Evolutionary conservation across 2,888 invertebrate species (phyloP), one percentile per base, ranked within the genome.

Genomic region (Drosophila melanosoma): DNA sequence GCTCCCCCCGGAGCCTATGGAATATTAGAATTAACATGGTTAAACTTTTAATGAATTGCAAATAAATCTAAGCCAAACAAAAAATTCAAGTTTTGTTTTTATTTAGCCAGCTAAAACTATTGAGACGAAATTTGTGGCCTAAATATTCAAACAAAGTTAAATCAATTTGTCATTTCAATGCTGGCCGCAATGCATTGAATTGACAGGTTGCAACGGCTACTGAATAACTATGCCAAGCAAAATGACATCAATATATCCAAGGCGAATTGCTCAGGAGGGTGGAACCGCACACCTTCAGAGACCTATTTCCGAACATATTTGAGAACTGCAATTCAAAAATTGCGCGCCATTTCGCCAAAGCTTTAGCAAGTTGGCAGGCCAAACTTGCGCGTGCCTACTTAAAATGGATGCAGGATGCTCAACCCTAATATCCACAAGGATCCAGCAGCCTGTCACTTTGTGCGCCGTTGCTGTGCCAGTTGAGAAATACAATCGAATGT

Each of bases 401-500:
- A 29, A 59, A 52, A 33, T 29, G 40, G 57, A 29, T 35, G 58
- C 52, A 51, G 67, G 82, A 66, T 76, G 85, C 79, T 72, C 79
- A 81, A 84, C 81, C 84, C 81, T 64, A 74, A 70, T 48, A 53
- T 64, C 69, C 40, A 59, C 69, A 66, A 79, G 84, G 79, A 80
- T 75, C 81, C 85, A 86, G 88, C 88, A 87, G 90, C 83, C 84
- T 74, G 81, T 79, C 76, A 70, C 45, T 74, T 82, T 79, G 81
- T 89, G 84, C 83, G 86, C 86, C 87, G 81, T 80, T 80, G 84
- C 79, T 69, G 63, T 76, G 87, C 76, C 76, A 78, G 79, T 81
- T 69, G 74, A 79, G 81, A 83, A 82, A 81, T 83, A 86, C 80
- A 90, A 85, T 78, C 76, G 81, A 82, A 83, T 61, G 86, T 89